Evolutionary conservation across 2,797 vertebrate species (phyloP).

Genomic region (Melanotaenia boesemani): DNA sequence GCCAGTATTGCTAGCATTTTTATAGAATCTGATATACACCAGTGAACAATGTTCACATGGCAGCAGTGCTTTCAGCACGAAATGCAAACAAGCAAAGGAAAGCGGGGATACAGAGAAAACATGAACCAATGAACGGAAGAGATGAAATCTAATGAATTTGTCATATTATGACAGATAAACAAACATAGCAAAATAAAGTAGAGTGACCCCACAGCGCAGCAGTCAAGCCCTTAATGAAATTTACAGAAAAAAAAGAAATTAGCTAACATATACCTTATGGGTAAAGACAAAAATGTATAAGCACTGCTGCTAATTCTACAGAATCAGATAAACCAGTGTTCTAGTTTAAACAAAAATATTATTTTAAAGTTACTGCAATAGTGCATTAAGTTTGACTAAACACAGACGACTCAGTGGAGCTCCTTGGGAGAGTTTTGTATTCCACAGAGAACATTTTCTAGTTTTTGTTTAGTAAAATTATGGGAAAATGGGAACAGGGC

Average conservation of each 20-base stretch:
- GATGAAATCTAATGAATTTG: neutral
- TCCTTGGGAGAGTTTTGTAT: too few relatives aligned
- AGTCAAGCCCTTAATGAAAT: neutral
- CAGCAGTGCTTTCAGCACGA: neutral
- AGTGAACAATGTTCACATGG: neutral
- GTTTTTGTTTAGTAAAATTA: too few relatives aligned
- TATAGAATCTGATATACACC: neutral
- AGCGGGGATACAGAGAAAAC: neutral
- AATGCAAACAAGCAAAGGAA: neutral
- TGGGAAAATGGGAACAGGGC: too few relatives aligned
- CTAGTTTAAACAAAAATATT: neutral
- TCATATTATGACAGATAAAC: neutral
- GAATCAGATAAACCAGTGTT: neutral
- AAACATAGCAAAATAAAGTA: neutral
- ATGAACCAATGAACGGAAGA: neutral
- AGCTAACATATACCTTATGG: neutral
- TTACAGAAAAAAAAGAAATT: neutral
- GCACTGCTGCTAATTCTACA: neutral
- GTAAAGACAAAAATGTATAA: neutral
- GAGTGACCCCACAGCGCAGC: neutral
- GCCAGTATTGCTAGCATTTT: neutral
- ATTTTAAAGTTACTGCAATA: neutral
- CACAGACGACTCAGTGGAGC: neutral
- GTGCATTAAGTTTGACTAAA: neutral
- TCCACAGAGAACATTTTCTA: too few relatives aligned